Conservation (phyloP, 2,797 vertebrate species). For the Triplophysa yarkandensis region DNA sequence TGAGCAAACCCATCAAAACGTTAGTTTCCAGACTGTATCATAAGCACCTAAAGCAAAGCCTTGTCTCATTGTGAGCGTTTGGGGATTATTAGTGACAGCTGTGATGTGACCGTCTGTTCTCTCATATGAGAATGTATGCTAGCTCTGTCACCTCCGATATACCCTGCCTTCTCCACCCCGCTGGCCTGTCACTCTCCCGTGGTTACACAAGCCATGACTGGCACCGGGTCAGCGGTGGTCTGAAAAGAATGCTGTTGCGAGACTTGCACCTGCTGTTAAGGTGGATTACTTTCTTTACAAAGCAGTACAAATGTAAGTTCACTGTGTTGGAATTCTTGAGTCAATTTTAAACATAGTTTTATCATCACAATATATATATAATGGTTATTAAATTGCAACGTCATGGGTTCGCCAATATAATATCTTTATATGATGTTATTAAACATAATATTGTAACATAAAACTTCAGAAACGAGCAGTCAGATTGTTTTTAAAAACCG, state of each 20-base stretch:
- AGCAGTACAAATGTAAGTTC: background rate
- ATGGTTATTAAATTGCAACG: too few species aligned
- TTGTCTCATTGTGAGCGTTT: conserved; percentile 6
- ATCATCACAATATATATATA: too few species aligned
- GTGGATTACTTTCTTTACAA: background rate
- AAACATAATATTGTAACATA: too few species aligned
- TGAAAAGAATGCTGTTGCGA: background rate
- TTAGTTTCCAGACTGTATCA: conserved; percentile 16
- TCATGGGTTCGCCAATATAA: too few species aligned
- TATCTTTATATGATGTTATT: too few species aligned
- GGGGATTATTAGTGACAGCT: conserved; percentile 51
- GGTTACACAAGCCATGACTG: background rate
- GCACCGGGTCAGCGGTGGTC: conserved; percentile 14
- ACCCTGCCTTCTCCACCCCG: conserved; percentile 37
- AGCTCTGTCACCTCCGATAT: conserved; percentile 45
- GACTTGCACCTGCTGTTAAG: conserved; percentile 5
- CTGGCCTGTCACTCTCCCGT: conserved; percentile 32
- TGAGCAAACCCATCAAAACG: background rate
- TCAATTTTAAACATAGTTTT: too few species aligned
- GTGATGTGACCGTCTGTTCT: conserved; percentile 44
- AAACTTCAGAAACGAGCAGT: too few species aligned
- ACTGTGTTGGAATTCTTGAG: too few species aligned
- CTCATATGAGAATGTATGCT: conserved; percentile 34
- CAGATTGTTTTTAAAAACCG: too few species aligned
- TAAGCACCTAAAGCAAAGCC: conserved; percentile 7